phyloP scores from a whole-genome alignment of 2,797 vertebrate species.

The Phataginus tricuspis region DNA sequence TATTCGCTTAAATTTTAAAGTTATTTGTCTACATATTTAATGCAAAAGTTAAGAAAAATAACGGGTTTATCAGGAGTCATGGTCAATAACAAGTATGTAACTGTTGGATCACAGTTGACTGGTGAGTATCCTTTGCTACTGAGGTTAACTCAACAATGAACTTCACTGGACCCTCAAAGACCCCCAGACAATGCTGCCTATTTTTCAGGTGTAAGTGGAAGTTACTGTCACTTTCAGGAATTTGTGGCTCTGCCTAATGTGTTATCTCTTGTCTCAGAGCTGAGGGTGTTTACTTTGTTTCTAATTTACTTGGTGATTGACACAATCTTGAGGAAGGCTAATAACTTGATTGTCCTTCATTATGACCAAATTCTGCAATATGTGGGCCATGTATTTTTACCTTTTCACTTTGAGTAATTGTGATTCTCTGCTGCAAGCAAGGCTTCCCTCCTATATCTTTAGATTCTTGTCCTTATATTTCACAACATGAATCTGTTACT shows the following conservation, averaged over 20 bases:
- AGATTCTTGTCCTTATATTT: not conserved
- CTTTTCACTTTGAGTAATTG: not conserved
- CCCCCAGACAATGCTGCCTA: not conserved
- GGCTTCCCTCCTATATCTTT: not conserved
- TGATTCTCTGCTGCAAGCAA: not conserved
- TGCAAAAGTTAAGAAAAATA: not conserved
- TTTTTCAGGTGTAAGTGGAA: not conserved
- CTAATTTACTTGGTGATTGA: not conserved
- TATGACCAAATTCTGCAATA: not conserved
- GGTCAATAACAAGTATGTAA: not conserved
- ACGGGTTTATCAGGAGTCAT: too few relatives aligned
- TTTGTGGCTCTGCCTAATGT: not conserved
- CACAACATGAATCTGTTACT: not conserved
- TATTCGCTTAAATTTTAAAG: not conserved
- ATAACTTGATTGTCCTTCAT: not conserved
- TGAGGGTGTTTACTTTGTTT: not conserved
- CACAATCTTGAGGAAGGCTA: not conserved
- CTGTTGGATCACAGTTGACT: not conserved
- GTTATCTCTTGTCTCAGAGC: not conserved
- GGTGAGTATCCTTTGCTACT: not conserved
- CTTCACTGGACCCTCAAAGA: not conserved
- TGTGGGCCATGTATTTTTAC: not conserved
- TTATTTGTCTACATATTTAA: not conserved
- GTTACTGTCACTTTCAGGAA: not conserved
- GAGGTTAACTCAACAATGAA: not conserved